phyloP scores from a whole-genome alignment of 2,113 vertebrate genomes.

The Desmodus rotundus region DNA sequence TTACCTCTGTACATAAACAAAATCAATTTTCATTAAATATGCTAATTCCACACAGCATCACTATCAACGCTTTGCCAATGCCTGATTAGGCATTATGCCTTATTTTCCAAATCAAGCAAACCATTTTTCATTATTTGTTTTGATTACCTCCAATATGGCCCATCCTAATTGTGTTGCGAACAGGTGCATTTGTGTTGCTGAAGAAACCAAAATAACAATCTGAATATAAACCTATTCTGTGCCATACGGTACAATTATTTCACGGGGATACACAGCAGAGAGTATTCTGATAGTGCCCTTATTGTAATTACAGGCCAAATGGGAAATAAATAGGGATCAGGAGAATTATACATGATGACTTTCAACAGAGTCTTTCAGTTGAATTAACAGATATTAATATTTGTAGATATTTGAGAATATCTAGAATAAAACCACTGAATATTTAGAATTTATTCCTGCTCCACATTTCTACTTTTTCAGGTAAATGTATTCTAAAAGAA shows the following conservation, averaged over 20 bases:
- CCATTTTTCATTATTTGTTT: constrained; percentile 71
- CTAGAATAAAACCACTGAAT: neutral
- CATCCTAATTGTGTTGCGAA: constrained; percentile 51
- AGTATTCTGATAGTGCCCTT: constrained; percentile 17
- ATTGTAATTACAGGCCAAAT: constrained; percentile 20
- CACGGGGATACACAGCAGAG: neutral
- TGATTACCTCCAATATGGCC: constrained; percentile 59
- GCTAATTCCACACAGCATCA: constrained; percentile 68
- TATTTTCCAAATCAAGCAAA: constrained; percentile 52
- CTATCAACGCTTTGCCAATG: constrained; percentile 53
- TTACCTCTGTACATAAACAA: constrained; percentile 79
- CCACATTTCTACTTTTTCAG: neutral
- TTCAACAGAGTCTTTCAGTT: neutral
- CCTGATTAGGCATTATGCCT: constrained; percentile 48
- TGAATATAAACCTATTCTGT: constrained; percentile 38
- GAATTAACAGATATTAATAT: constrained; percentile 17
- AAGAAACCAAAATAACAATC: constrained; percentile 52
- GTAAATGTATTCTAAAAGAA: neutral
- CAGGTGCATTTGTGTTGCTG: constrained; percentile 36
- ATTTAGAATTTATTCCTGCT: neutral
- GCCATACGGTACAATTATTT: constrained; percentile 43
- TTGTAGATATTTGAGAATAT: neutral
- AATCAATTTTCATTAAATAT: constrained; percentile 82
- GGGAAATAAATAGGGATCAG: neutral
- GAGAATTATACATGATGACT: constrained; percentile 17